Evolutionary conservation across 2,888 invertebrate species (phyloP), one percentile per base, ranked within the genome.

Genomic region (Pogonocherus hispidulus): DNA sequence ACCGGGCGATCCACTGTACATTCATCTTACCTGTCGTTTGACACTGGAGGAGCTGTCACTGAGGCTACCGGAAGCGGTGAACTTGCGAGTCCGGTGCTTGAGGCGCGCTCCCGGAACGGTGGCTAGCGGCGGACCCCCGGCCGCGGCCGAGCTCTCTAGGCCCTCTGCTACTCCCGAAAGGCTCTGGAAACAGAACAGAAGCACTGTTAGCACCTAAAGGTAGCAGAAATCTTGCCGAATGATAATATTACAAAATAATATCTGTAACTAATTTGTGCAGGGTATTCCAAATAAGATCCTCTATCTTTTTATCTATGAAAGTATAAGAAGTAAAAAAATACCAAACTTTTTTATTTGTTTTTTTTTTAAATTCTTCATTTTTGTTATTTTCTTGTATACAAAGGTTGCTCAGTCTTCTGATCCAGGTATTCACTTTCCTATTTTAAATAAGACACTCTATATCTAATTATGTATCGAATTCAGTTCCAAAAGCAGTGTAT

Each of bases 1-100:
- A 5, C 8, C 8, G 27, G 8, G 27, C 27, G 3, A 55, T 20
- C 9, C 14, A 3, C 4, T 19, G 23, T 9, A 23, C 23, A 46
- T 11, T 52, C 37, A 20, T 68, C 69, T 65, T 69, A 85, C 86
- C 84, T 85, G 86, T 84, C 86, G 83, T 82, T 85, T 85, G 81
- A 85, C 84, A 83, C 85, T 85, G 83, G 84, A 86, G 81, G 86
- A 86, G 80, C 85, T 85, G 77, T 85, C 85, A 79, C 85, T 85
- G 80, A 85, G 84, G 80, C 84, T 85, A 75, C 84, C 85, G 74
- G 85, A 85, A 78, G 85, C 82, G 75, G 81, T 78, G 76, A 82
- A 81, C 78, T 82, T 83, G 71, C 82, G 83, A 66, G 80, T 84
- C 55, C 86, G 85, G 79, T 83, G 82, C 75, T 83, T 83, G 83